Conservation (phyloP, 2,113 vertebrate species). For the Rana temporaria region DNA sequence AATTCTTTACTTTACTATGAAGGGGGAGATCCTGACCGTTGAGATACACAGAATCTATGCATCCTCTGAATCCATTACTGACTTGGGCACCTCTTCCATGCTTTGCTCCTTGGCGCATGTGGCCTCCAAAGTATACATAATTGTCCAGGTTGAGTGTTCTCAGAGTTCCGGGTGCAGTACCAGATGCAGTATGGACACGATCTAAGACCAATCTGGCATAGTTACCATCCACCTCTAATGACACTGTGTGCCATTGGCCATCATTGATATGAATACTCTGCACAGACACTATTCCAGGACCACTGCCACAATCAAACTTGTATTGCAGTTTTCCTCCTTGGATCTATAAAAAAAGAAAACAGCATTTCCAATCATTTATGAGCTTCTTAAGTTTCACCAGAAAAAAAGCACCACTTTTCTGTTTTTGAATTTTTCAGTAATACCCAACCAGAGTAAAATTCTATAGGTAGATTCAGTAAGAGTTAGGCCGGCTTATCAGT, state of each 20-base stretch:
- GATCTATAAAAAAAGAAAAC: slow-evolving; percentile 74
- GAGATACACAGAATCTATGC: slow-evolving; percentile 87
- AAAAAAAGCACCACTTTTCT: no score
- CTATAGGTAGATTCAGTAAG: no score
- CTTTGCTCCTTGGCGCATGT: slow-evolving; percentile 78
- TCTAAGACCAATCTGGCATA: slow-evolving; percentile 92
- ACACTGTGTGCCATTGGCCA: slow-evolving; percentile 90
- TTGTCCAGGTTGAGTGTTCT: slow-evolving; percentile 93
- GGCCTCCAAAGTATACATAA: slow-evolving; percentile 90
- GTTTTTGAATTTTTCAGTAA: no score
- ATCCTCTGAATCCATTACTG: slow-evolving; percentile 88
- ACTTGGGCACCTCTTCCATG: slow-evolving; percentile 80
- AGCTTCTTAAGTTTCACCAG: no score
- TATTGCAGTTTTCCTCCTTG: slow-evolving; percentile 93
- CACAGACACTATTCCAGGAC: slow-evolving; percentile 92
- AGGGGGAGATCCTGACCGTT: slow-evolving; percentile 93
- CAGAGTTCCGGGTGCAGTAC: slow-evolving; percentile 91
- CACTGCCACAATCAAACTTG: slow-evolving; percentile 97
- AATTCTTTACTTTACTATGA: slow-evolving; percentile 76
- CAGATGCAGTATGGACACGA: slow-evolving; percentile 89
- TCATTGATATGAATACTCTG: slow-evolving; percentile 93
- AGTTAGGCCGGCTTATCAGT: no score
- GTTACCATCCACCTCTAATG: slow-evolving; percentile 92
- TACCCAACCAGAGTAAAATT: no score
- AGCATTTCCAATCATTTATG: not conserved